Conservation (phyloP, 2,888 invertebrate species). For the Cactoblastis cactorum region DNA sequence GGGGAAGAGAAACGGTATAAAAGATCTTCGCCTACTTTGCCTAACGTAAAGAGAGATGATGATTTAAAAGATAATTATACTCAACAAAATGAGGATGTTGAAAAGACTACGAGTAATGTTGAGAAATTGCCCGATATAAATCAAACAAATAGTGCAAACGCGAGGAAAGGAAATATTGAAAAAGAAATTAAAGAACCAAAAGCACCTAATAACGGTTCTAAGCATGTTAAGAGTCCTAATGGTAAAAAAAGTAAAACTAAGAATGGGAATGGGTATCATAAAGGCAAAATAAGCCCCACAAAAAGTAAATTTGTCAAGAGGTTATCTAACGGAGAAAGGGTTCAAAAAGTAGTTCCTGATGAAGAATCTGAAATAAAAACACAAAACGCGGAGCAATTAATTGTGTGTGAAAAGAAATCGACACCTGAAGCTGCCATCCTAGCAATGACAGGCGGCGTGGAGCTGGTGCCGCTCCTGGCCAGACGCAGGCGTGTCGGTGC, state of each 20-base stretch:
- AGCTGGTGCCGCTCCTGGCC: conserved; percentile 87
- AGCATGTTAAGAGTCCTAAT: neutral
- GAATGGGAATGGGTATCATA: conserved; percentile 24
- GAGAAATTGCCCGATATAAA: conserved; percentile 60
- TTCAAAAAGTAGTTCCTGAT: conserved; percentile 40
- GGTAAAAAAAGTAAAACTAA: conserved; percentile 1
- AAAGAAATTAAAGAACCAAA: conserved; percentile 27
- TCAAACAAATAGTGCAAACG: conserved; percentile 33
- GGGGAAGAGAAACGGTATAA: conserved; percentile 45
- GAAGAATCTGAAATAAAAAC: conserved; percentile 34
- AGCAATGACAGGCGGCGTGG: conserved; percentile 82
- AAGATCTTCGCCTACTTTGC: conserved; percentile 72
- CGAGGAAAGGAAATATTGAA: no score
- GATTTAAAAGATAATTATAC: conserved; percentile 38
- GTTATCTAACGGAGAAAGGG: conserved; percentile 53
- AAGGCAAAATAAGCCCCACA: conserved; percentile 41
- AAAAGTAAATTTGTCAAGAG: conserved; percentile 57
- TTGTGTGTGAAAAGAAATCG: conserved; percentile 40
- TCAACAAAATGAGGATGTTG: conserved; percentile 45
- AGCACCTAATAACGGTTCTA: conserved; percentile 1
- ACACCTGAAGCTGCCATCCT: conserved; percentile 65
- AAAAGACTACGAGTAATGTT: conserved; percentile 34
- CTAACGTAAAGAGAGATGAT: conserved; percentile 72
- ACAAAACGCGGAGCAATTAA: conserved; percentile 20
- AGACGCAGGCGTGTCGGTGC: conserved; percentile 79